Evolutionary conservation across 2,888 invertebrate species (phyloP), one percentile per base, ranked within the genome.

Genomic region (Invenusta paracnida): DNA sequence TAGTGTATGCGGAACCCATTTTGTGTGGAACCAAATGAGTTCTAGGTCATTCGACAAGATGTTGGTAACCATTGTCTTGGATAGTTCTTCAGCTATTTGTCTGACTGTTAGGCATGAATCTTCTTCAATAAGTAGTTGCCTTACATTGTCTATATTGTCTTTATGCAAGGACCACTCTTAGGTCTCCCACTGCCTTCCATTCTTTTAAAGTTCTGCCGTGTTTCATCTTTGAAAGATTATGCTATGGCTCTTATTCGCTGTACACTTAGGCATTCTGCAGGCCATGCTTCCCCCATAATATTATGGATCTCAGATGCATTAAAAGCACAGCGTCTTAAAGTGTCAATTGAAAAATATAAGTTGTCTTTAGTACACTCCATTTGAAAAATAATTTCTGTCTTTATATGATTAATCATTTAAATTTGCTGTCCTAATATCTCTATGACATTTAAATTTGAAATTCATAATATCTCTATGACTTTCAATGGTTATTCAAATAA

Each of bases 1-100:
- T 73, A 73, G 73, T 73, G 73, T 73, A 73, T 5, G 73, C 73
- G 73, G 73, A 73, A 23, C 73, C 73, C 73, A 73, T 73, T 73
- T 73, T 73, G 73, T 73, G 73, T 73, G 73, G 73, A 73, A 73
- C 73, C 73, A 73, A 73, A 73, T 73, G 73, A 73, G 73, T 73
- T 73, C 73, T 73, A 73, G 73, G 73, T 73, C 73, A 73, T 73
- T 73, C 73, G 73, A 73, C 73, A 73, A 73, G 73, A 23, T 73
- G 73, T 73, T 73, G 73, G 5, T 5, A 73, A 73, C 11, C 73
- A 73, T 73, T 73, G 73, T 73, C 73, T 73, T 73, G 73, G 73
- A 73, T 73, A 73, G 73, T 73, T 73, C 73, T 73, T 73, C 73
- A 73, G 73, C 73, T 73, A 73, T 73, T 73, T 73, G 17, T 73